Conservation (phyloP, 2,888 invertebrate genomes). For the Phyto melanocephala region DNA sequence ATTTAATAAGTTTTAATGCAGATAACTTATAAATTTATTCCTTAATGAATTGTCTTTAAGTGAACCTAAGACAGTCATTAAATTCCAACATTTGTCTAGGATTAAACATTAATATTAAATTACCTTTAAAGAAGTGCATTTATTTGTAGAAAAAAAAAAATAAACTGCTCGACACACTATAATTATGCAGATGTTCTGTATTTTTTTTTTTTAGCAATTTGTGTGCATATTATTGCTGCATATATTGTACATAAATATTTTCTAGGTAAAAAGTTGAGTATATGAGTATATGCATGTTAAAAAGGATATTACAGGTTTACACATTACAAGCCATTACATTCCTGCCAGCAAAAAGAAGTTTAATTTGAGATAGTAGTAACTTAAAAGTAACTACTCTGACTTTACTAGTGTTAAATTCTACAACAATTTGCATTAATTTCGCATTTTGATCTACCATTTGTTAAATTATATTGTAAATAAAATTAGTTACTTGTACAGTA, state of each 20-base stretch:
- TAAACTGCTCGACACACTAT: neutral
- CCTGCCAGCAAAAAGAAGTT: no score
- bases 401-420: no score
- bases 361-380: no score
- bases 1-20: constrained; percentile 26
- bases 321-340: constrained; percentile 37
- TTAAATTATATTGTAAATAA: no score
- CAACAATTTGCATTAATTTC: no score
- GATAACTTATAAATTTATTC: neutral
- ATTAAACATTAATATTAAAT: constrained; percentile 52
- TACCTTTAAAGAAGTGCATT: neutral
- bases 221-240: constrained; percentile 41
- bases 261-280: neutral
- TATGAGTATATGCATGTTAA: neutral
- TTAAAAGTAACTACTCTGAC: no score
- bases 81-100: constrained; percentile 12
- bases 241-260: constrained; percentile 4
- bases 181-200: constrained; percentile 51
- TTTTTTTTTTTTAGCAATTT: constrained; percentile 20
- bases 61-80: neutral
- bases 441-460: no score
- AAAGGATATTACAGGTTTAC: constrained; percentile 27
- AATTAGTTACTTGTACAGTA: no score
- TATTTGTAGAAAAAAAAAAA: constrained; percentile 2
- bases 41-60: constrained; percentile 28